Percentiles rank a stretch among this genome's conserved stretches.
phyloP scores from a whole-genome alignment of 2,797 vertebrate genomes.

The Cygnus olor region DNA sequence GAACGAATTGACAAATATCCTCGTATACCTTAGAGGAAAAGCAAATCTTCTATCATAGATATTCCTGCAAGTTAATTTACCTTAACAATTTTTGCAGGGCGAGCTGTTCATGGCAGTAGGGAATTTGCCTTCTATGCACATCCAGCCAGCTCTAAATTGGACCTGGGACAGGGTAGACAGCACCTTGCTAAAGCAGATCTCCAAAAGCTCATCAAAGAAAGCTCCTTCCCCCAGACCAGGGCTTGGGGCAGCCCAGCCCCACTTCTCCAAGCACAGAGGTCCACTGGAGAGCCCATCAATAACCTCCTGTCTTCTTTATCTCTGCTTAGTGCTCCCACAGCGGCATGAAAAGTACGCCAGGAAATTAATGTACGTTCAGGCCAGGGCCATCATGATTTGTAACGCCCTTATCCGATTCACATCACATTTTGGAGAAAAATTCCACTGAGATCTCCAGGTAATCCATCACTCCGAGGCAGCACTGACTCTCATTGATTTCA shows the following conservation, averaged over 20 bases:
- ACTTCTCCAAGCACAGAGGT: neutral
- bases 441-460: neutral
- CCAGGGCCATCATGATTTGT: neutral
- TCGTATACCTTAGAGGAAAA: neutral
- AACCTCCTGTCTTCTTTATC: neutral
- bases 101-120: neutral
- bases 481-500: neutral
- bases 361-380: accelerated
- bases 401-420: neutral
- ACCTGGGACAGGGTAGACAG: neutral
- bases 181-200: neutral
- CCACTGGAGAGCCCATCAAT: neutral
- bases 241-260: neutral
- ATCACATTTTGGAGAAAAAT: neutral
- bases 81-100: neutral
- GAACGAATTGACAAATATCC: neutral
- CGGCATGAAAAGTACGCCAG: accelerated
- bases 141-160: neutral
- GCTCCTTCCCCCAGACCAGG: neutral
- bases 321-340: neutral
- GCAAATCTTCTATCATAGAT: neutral
- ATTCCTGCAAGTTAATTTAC: neutral
- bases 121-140: neutral
- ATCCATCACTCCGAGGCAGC: neutral
- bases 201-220: neutral